A percentile compares a stretch with the other conserved stretches of the same genome.
Evolutionary conservation across 2,113 vertebrate genomes (phyloP).

Genomic region (Prolemur simus): DNA sequence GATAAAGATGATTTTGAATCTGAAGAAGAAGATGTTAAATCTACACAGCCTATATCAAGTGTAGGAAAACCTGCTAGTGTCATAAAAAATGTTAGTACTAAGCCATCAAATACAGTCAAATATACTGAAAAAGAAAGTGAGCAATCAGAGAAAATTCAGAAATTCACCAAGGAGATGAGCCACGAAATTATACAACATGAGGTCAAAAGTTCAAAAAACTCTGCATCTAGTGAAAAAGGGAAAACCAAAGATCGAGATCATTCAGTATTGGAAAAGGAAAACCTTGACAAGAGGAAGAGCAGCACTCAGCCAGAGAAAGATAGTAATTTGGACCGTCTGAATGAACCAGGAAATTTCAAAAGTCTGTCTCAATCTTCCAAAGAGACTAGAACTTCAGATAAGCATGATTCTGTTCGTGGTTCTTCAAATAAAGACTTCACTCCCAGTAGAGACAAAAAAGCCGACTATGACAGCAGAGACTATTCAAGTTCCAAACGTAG

Average conservation of each 20-base stretch:
- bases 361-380: slow-evolving; percentile 81
- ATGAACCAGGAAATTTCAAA: slow-evolving; percentile 83
- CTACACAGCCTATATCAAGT: slow-evolving; percentile 72
- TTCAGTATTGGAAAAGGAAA: slow-evolving; percentile 78
- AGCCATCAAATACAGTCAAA: slow-evolving; percentile 78
- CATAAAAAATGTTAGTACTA: slow-evolving; percentile 80
- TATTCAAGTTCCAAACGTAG: slow-evolving; percentile 85
- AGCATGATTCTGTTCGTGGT: slow-evolving; percentile 81
- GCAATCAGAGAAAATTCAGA: slow-evolving; percentile 81
- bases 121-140: slow-evolving; percentile 82
- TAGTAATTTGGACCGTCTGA: slow-evolving; percentile 79
- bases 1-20: slow-evolving; percentile 92
- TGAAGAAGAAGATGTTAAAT: slow-evolving; percentile 89
- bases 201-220: slow-evolving; percentile 81
- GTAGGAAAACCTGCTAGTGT: slow-evolving; percentile 81
- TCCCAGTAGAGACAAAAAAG: slow-evolving; percentile 84
- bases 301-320: slow-evolving; percentile 83
- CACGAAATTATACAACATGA: slow-evolving; percentile 82
- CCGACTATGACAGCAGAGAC: slow-evolving; percentile 85
- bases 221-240: slow-evolving; percentile 74
- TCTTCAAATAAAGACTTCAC: slow-evolving; percentile 83
- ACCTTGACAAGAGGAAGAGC: slow-evolving; percentile 82
- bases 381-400: slow-evolving; percentile 86
- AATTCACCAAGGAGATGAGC: slow-evolving; percentile 78
- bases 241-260: slow-evolving; percentile 86